Evolutionary conservation across 2,113 vertebrate genomes (phyloP).

Genomic region (Zosterops lateralis): DNA sequence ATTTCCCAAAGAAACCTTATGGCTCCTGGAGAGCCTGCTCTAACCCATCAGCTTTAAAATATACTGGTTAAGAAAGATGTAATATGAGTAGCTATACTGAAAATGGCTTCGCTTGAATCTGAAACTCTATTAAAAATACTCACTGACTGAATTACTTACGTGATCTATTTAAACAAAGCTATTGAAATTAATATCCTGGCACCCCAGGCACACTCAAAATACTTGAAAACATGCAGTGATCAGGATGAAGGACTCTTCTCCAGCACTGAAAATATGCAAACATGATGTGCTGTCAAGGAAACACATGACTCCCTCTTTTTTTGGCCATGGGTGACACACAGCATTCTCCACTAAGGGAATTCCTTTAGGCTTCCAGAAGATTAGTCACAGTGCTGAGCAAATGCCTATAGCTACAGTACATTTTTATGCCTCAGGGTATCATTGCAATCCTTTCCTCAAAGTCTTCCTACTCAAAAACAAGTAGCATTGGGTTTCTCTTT

Average conservation of each 20-base stretch:
- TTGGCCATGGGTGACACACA: background rate
- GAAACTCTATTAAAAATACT: background rate
- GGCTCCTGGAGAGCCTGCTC: background rate
- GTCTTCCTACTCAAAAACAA: background rate
- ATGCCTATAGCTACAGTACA: background rate
- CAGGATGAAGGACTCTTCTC: background rate
- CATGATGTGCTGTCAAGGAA: constrained; percentile 33
- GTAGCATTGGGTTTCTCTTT: background rate
- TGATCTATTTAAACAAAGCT: background rate
- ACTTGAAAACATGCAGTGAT: background rate
- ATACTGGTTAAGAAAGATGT: background rate
- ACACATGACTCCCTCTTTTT: background rate
- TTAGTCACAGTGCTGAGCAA: constrained; percentile 18
- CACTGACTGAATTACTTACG: background rate
- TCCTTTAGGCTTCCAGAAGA: constrained; percentile 32
- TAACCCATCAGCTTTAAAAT: background rate
- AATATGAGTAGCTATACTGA: background rate
- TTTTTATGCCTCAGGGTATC: background rate
- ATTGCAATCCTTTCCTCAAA: background rate
- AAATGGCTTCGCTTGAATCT: background rate
- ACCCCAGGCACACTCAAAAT: background rate
- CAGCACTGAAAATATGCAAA: constrained; percentile 13
- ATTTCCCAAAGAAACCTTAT: background rate
- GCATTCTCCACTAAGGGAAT: constrained; percentile 37
- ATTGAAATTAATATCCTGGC: constrained; percentile 5